Percentiles rank a stretch among this genome's conserved stretches.
These are phyloP conservation scores for Branchipolynoe longqiensis DNA, from an alignment of 2,888 invertebrate genomes.

Conservation along the genomic window DNA sequence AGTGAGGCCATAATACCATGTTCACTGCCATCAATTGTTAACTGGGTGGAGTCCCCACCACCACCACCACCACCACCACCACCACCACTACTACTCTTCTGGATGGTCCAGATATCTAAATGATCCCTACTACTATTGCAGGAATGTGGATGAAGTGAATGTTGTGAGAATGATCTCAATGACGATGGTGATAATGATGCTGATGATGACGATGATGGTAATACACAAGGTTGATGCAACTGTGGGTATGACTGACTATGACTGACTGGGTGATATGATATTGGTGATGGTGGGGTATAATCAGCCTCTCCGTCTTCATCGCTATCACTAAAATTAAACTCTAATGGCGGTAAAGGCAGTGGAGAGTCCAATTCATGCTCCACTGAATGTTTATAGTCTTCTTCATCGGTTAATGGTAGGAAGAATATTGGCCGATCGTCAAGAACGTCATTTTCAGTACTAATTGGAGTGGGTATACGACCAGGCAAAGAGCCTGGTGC, in stretches of 20 bases:
- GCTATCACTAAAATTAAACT: constrained; percentile 51
- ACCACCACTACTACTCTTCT: too few relatives aligned
- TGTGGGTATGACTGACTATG: constrained; percentile 22
- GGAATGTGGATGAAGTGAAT: constrained; percentile 51
- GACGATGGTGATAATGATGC: constrained; percentile 15
- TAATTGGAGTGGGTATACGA: constrained; percentile 55
- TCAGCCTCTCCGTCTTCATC: constrained; percentile 13
- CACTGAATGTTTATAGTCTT: constrained; percentile 3
- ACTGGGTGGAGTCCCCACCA: not conserved
- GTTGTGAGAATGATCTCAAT: not conserved
- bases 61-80: not conserved
- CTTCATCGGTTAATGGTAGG: constrained; percentile 22
- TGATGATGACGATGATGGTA: constrained; percentile 18
- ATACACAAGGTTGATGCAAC: too few relatives aligned
- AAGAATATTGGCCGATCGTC: constrained; percentile 53
- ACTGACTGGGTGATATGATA: not conserved
- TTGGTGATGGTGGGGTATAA: not conserved
- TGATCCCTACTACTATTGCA: constrained; percentile 11
- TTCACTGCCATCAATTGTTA: not conserved
- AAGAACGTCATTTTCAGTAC: constrained; percentile 59
- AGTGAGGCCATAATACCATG: constrained; percentile 37
- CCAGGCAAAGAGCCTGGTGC: not conserved
- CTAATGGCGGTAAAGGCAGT: constrained; percentile 22
- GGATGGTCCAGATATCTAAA: constrained; percentile 28
- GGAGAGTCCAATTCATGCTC: constrained; percentile 7